Evolutionary conservation across 2,888 invertebrate species (phyloP).

Genomic region (Anoncus sp.): DNA sequence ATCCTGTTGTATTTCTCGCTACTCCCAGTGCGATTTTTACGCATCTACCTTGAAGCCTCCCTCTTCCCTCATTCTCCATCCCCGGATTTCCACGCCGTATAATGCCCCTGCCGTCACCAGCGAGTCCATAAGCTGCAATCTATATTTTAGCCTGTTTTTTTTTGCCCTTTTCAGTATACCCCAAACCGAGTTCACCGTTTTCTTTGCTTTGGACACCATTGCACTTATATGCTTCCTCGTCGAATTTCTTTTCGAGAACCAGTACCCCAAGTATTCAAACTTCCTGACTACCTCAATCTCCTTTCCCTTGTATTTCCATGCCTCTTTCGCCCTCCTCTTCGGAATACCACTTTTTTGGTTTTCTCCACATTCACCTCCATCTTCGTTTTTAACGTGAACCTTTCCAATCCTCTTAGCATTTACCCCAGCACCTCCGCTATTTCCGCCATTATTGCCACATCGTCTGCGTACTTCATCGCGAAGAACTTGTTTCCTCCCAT

Average conservation of each 20-base stretch:
- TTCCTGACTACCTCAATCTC: conserved; percentile 19
- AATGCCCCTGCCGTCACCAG: conserved; percentile 9
- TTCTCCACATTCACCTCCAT: conserved; percentile 49
- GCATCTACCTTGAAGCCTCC: conserved; percentile 15
- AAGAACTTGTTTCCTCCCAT: conserved; percentile 4
- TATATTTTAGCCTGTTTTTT: conserved; percentile 8
- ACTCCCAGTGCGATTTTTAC: conserved; percentile 29
- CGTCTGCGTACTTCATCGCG: background rate
- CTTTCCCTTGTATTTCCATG: conserved; percentile 15
- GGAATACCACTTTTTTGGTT: conserved; percentile 45
- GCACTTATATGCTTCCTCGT: conserved; percentile 2
- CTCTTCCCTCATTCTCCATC: conserved; percentile 29
- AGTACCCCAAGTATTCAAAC: conserved; percentile 21
- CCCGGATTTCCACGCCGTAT: conserved; percentile 40
- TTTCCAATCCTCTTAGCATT: conserved; percentile 14
- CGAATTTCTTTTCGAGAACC: conserved; percentile 7
- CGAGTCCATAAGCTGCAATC: conserved; percentile 13
- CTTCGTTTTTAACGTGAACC: background rate
- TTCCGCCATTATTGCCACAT: conserved; percentile 21
- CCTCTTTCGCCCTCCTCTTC: conserved; percentile 29
- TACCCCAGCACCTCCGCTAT: conserved; percentile 5
- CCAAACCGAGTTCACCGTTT: no score
- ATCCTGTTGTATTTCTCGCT: conserved; percentile 5
- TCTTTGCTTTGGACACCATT: no score
- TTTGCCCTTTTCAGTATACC: conserved; percentile 10